phyloP scores from a whole-genome alignment of 2,888 invertebrate species.

The Heliconius cydno region DNA sequence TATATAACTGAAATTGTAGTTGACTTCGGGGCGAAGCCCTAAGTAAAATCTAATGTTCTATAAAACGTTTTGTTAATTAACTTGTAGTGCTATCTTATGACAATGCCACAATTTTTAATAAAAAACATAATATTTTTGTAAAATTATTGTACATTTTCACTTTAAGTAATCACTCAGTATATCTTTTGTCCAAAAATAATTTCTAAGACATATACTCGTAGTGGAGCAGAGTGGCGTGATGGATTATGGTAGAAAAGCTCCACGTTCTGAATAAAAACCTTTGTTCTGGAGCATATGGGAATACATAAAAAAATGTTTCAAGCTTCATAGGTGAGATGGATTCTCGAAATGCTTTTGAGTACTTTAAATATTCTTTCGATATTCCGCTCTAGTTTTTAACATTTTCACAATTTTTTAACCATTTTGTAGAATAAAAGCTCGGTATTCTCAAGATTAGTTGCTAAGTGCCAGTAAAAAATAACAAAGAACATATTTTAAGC shows the following conservation, averaged over 20 bases:
- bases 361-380: conserved; percentile 16
- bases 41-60: neutral
- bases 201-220: conserved; percentile 40
- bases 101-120: neutral
- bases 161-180: conserved; percentile 18
- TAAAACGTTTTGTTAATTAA: neutral
- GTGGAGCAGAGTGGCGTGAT: conserved; percentile 39
- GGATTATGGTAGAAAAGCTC: conserved; percentile 40
- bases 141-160: conserved; percentile 1
- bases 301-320: conserved; percentile 33
- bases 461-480: conserved; percentile 16
- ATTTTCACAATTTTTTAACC: neutral
- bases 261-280: conserved; percentile 35
- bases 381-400: conserved; percentile 5
- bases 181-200: conserved; percentile 33
- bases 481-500: conserved; percentile 4
- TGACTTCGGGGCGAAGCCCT: neutral
- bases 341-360: conserved; percentile 24
- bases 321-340: conserved; percentile 17
- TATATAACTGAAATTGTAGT: neutral
- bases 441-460: conserved; percentile 10
- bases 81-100: neutral
- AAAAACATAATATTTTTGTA: neutral
- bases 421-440: conserved; percentile 7
- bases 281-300: conserved; percentile 39